These are phyloP conservation scores for Phragmatobia fuliginosa DNA, from an alignment of 2,888 invertebrate species.

Conservation along the genomic window DNA sequence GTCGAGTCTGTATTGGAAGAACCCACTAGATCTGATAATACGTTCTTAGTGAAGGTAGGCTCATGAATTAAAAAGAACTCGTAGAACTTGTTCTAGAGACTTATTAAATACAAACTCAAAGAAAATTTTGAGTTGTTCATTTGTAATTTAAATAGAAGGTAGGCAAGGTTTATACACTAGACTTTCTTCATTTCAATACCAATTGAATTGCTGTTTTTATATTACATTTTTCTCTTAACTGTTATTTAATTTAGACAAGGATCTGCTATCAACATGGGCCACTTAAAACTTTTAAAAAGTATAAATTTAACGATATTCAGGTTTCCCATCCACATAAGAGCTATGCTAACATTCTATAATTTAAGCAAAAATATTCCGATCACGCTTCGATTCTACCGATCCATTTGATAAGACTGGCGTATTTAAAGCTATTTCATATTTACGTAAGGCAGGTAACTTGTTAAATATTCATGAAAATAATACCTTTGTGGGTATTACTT, in stretches of 20 bases:
- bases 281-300: background rate
- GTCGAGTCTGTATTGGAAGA: background rate
- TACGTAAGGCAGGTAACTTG: constrained; percentile 73
- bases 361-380: constrained; percentile 65
- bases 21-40: background rate
- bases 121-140: background rate
- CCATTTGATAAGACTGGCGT: constrained; percentile 66
- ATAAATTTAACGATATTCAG: constrained; percentile 7
- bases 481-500: constrained; percentile 40
- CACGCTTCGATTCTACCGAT: constrained; percentile 71
- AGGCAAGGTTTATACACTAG: background rate
- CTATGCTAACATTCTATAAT: constrained; percentile 38
- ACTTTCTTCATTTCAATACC: background rate
- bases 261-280: background rate
- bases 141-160: background rate
- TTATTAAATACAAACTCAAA: background rate
- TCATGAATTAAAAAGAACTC: background rate
- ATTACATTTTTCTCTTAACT: background rate
- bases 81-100: background rate
- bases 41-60: background rate
- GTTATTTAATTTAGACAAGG: background rate
- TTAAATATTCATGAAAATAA: constrained; percentile 72
- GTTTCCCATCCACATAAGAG: constrained; percentile 21
- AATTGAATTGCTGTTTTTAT: background rate
- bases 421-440: constrained; percentile 72